Evolutionary conservation across 1,140 invertebrate species (phyloP).

Genomic region (Pseudomyrmex sp.): DNA sequence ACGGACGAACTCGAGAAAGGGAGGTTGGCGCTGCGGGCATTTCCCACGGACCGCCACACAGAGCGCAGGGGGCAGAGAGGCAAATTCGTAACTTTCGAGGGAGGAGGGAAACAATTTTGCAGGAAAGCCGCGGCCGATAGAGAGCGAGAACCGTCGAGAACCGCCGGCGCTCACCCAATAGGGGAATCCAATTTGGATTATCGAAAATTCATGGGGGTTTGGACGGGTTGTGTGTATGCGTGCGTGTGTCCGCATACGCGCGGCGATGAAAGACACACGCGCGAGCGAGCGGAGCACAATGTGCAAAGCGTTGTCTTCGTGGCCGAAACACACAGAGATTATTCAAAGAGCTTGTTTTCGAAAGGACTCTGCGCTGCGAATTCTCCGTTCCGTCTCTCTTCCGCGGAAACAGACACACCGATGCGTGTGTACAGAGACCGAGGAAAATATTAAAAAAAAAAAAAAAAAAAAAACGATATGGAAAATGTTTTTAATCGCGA

Average conservation of each 20-base stretch:
- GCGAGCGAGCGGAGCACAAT: constrained; percentile 45
- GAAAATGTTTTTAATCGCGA: constrained; percentile 22
- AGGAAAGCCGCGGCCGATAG: constrained; percentile 35
- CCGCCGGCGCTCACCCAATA: constrained; percentile 68
- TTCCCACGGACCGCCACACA: not conserved
- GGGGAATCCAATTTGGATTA: constrained; percentile 82
- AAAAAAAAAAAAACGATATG: not conserved
- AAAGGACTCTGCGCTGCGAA: not conserved
- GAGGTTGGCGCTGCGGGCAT: not conserved
- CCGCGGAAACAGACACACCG: not conserved
- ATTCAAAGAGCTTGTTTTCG: constrained; percentile 41
- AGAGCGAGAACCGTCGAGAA: constrained; percentile 43
- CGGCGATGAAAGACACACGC: constrained; percentile 62
- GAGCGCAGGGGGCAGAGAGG: not conserved
- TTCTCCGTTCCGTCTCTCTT: not conserved
- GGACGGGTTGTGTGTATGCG: constrained; percentile 3
- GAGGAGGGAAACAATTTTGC: constrained; percentile 60
- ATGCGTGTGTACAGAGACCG: constrained; percentile 44
- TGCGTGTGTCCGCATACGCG: constrained; percentile 68
- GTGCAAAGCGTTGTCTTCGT: constrained; percentile 39
- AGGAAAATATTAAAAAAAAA: not conserved
- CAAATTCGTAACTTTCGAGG: constrained; percentile 58
- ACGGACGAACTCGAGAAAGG: not conserved
- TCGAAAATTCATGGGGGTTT: constrained; percentile 81
- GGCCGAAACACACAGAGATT: constrained; percentile 37